Evolutionary conservation across 2,113 vertebrate species (phyloP), one percentile per base, ranked within the genome.

Genomic region (Ranitomeya imitator): DNA sequence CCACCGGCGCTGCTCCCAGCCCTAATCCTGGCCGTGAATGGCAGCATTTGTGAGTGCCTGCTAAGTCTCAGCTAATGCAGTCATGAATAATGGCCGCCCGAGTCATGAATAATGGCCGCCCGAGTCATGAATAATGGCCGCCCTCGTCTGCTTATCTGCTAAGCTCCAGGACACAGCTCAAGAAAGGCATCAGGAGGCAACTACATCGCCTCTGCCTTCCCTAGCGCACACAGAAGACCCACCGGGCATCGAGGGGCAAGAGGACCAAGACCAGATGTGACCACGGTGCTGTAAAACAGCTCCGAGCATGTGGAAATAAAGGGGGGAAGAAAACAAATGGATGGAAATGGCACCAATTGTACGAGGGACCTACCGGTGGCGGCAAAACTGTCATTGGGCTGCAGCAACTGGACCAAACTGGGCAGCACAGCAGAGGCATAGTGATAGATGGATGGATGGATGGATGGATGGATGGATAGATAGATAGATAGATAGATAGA

Each of bases 21-120:
- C 92, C 51, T 93, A 94, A 95, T 94, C 94, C 93, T 16, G 78
- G 78, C 92, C 61, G 91, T 93, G 93, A 94, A 94, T 93, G 92
- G 93, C 92, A 90, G 90, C 88, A 92, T 93, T 94, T 93, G 92
- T 94, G 93, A 93, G 90, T 31, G 85, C 90, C 92, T 21, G 55
- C 90, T 92, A 93, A 94, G 90, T 91, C 89, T 9, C 91, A 88
- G 76, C 90, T 93, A 92, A 91, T 93, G 89, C 92, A 86, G 91
- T 90, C 92, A 91, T 89, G 88, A 92, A 92, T 92, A 92, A 93
- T 91, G 91, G 91, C 90, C 91, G 89, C 90, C 86, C 85, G 26
- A 31, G 26, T 31, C 26, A 31, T 31, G 26, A 31, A 31, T 92
- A 92, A 93, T 91, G 91, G 91, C 90, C 91, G 89, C 90, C 86